Conservation (phyloP, 1,140 invertebrate genomes). For the Macrocentrus cingulum region DNA sequence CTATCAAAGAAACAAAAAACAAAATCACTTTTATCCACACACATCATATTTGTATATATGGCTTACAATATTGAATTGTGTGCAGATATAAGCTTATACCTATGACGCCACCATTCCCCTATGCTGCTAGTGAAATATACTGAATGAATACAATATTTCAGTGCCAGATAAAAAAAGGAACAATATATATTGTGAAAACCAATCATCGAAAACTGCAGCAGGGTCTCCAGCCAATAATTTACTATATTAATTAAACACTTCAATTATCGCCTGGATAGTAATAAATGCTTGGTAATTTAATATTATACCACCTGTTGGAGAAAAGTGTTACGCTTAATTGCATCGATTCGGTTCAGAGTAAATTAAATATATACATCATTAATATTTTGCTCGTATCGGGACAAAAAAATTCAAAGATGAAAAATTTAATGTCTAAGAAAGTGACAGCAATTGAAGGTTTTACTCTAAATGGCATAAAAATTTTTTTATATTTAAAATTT, state of each 20-base stretch:
- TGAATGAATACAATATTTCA: no score
- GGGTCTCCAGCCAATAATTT: neutral
- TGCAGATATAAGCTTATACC: no score
- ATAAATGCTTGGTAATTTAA: neutral
- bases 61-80: no score
- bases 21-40: neutral
- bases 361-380: slow-evolving; percentile 16
- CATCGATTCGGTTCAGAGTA: neutral
- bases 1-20: neutral
- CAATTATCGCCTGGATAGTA: neutral
- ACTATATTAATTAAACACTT: neutral
- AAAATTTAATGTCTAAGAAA: no score
- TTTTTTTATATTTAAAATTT: no score
- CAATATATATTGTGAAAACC: neutral
- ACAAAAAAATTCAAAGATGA: no score
- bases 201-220: neutral
- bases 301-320: slow-evolving; percentile 16
- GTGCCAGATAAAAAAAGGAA: neutral
- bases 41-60: neutral
- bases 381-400: neutral
- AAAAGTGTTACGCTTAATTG: neutral
- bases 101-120: no score
- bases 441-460: no score
- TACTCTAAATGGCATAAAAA: no score
- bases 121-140: no score